Evolutionary conservation across 2,888 invertebrate species (phyloP).

Genomic region (Lobophora halterata): DNA sequence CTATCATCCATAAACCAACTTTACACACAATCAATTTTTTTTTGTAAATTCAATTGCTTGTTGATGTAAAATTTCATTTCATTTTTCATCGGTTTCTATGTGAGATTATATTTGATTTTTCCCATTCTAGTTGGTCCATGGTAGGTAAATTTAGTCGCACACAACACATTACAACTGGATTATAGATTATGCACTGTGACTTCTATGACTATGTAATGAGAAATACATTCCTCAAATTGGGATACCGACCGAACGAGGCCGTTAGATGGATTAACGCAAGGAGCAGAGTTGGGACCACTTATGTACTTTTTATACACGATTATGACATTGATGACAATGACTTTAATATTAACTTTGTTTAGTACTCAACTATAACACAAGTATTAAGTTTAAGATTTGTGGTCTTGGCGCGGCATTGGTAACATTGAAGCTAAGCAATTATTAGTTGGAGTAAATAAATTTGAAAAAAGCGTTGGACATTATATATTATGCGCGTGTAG

Average conservation of each 20-base stretch:
- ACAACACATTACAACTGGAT: too few species aligned
- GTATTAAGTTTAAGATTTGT: too few species aligned
- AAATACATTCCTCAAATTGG: conserved; percentile 29
- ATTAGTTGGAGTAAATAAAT: too few species aligned
- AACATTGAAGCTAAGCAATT: too few species aligned
- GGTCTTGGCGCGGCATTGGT: too few species aligned
- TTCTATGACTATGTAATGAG: conserved; percentile 30
- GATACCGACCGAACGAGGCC: conserved; percentile 24
- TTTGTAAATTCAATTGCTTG: too few species aligned
- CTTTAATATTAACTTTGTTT: background rate
- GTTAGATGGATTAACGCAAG: conserved; percentile 22
- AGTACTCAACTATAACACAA: too few species aligned
- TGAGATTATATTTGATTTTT: conserved; percentile 17
- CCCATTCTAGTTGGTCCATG: conserved; percentile 22
- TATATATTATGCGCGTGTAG: conserved; percentile 10
- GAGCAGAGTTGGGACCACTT: conserved; percentile 19
- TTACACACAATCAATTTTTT: too few species aligned
- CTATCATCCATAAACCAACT: too few species aligned
- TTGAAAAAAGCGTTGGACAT: too few species aligned
- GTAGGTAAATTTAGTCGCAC: conserved; percentile 19
- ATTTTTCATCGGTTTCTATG: too few species aligned
- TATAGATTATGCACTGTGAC: conserved; percentile 39
- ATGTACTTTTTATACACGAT: conserved; percentile 9
- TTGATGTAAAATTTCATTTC: too few species aligned
- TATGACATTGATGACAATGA: conserved; percentile 1